These are phyloP conservation scores for Lethocerus indicus DNA, from an alignment of 1,140 invertebrate genomes.

Conservation along the genomic window DNA sequence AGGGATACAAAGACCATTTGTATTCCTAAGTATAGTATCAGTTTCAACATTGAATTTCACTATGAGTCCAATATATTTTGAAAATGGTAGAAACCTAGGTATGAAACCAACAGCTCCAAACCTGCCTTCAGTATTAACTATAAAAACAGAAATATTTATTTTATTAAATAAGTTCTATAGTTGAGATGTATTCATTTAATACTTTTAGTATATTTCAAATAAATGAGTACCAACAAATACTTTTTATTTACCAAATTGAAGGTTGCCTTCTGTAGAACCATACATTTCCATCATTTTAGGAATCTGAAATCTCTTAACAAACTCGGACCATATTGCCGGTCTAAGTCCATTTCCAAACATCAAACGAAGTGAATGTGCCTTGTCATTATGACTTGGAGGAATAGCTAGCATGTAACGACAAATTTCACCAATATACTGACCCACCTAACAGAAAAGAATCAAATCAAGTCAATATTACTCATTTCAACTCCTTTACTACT, in stretches of 20 bases:
- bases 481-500: too few species aligned
- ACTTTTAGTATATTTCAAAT: not conserved
- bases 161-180: too few species aligned
- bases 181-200: too few species aligned
- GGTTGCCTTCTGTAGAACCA: conserved; percentile 61
- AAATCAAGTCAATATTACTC: too few species aligned
- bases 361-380: conserved; percentile 24
- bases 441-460: conserved; percentile 37
- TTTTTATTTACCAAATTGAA: conserved; percentile 36
- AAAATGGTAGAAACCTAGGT: conserved; percentile 51
- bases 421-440: conserved; percentile 67
- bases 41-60: conserved; percentile 68
- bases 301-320: conserved; percentile 42
- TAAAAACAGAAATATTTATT: conserved; percentile 11
- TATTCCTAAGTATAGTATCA: conserved; percentile 55
- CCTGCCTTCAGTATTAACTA: conserved; percentile 80
- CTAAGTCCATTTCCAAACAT: conserved; percentile 31
- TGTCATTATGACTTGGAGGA: conserved; percentile 30
- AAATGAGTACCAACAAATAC: not conserved
- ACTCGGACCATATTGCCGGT: conserved; percentile 27
- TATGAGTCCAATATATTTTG: conserved; percentile 31
- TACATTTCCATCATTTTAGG: conserved; percentile 49
- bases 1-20: conserved; percentile 57
- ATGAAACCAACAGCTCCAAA: conserved; percentile 88
- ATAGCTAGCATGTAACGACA: conserved; percentile 58